Evolutionary conservation across 2,888 invertebrate species (phyloP).

Genomic region (Aporophyla nigra): DNA sequence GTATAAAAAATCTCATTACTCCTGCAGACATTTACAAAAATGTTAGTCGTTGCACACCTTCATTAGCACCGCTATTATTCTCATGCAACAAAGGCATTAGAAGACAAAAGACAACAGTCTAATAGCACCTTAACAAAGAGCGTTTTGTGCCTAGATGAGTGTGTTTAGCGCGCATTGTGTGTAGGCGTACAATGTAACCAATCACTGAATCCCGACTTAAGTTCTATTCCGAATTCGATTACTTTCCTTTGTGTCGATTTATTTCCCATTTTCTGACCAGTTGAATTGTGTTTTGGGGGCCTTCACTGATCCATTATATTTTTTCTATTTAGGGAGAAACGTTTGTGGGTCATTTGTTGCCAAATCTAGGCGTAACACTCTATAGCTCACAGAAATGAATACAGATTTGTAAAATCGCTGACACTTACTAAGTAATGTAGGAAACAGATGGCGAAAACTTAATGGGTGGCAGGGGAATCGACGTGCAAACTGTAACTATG

Average conservation of each 20-base stretch:
- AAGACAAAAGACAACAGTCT: constrained; percentile 51
- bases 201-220: constrained; percentile 53
- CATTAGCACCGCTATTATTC: constrained; percentile 46
- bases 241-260: constrained; percentile 46
- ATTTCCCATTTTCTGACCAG: constrained; percentile 38
- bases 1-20: constrained; percentile 36
- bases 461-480: not conserved
- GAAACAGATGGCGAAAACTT: not conserved
- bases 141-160: constrained; percentile 34
- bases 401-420: not conserved
- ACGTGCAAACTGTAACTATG: too few relatives aligned
- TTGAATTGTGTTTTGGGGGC: constrained; percentile 33
- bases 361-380: not conserved
- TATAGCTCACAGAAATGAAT: not conserved
- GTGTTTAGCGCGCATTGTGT: constrained; percentile 47
- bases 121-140: constrained; percentile 28
- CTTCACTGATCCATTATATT: constrained; percentile 25
- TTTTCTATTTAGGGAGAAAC: constrained; percentile 11
- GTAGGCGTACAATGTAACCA: constrained; percentile 53
- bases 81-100: constrained; percentile 56
- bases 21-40: constrained; percentile 38
- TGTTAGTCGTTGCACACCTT: constrained; percentile 40
- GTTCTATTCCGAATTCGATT: constrained; percentile 51
- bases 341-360: not conserved
- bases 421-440: too few relatives aligned